Percentiles rank a stretch among this genome's conserved stretches.
Evolutionary conservation across 2,888 invertebrate genomes (phyloP).

Genomic region (Lingula anatina): DNA sequence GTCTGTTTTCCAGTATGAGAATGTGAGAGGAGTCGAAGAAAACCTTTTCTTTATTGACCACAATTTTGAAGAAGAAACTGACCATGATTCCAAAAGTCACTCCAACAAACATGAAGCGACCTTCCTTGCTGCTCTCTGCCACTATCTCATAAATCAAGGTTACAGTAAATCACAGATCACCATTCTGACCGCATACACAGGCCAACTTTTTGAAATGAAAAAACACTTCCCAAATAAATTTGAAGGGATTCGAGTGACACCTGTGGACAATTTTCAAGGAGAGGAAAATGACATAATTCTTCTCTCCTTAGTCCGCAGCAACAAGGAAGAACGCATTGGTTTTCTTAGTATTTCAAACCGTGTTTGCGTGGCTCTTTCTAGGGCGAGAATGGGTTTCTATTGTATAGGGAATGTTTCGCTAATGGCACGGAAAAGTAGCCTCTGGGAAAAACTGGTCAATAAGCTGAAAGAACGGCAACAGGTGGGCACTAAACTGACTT

Average conservation of each 20-base stretch:
- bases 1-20: conserved; percentile 21
- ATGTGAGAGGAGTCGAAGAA: conserved; percentile 28
- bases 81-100: conserved; percentile 30
- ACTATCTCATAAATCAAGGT: conserved; percentile 41
- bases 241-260: conserved; percentile 52
- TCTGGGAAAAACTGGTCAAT: conserved; percentile 18
- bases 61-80: conserved; percentile 20
- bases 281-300: conserved; percentile 50
- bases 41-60: conserved; percentile 45
- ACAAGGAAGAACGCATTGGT: conserved; percentile 33
- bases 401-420: conserved; percentile 41
- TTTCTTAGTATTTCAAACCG: conserved; percentile 44
- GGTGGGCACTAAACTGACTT: conserved; percentile 12
- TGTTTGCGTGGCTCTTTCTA: conserved; percentile 47
- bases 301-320: conserved; percentile 47
- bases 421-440: conserved; percentile 13
- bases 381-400: conserved; percentile 46
- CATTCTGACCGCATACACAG: conserved; percentile 42
- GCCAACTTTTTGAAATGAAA: conserved; percentile 33
- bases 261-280: conserved; percentile 46
- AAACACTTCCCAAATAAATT: conserved; percentile 20
- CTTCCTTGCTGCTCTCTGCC: conserved; percentile 28
- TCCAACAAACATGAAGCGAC: conserved; percentile 41
- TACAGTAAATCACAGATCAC: conserved; percentile 38
- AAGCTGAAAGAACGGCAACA: conserved; percentile 9